A percentile compares a stretch with the other conserved stretches of the same genome.
phyloP scores from a whole-genome alignment of 2,888 invertebrate genomes.

The Ariolimax columbianus region DNA sequence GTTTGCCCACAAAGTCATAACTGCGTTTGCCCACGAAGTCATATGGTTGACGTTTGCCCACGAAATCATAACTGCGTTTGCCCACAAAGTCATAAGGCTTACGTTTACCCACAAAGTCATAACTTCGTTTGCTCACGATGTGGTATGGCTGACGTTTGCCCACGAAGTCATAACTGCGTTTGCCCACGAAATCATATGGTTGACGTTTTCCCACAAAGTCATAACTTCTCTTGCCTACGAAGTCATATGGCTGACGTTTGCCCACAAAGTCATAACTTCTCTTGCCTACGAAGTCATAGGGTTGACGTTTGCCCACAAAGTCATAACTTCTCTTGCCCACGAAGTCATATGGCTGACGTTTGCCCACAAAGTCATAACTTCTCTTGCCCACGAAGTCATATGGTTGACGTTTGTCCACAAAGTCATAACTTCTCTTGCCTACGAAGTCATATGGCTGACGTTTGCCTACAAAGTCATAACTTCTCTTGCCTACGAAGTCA shows the following conservation, averaged over 20 bases:
- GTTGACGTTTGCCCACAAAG: background rate
- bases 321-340: conserved; percentile 11
- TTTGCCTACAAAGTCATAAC: conserved; percentile 27
- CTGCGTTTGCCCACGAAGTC: conserved; percentile 15
- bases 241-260: conserved; percentile 21
- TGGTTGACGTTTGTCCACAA: background rate
- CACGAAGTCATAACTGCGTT: conserved; percentile 25
- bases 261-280: conserved; percentile 13
- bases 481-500: conserved; percentile 23
- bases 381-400: conserved; percentile 24
- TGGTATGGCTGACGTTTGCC: conserved; percentile 16
- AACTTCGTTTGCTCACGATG: conserved; percentile 8
- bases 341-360: conserved; percentile 12
- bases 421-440: conserved; percentile 27
- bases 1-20: conserved; percentile 16
- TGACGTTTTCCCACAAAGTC: conserved; percentile 25
- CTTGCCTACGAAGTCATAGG: conserved; percentile 30
- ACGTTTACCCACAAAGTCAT: conserved; percentile 6
- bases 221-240: conserved; percentile 10
- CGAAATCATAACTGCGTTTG: conserved; percentile 14
- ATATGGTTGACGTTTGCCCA: conserved; percentile 22
- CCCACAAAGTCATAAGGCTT: conserved; percentile 15
- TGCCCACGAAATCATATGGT: conserved; percentile 33
- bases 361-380: conserved; percentile 11
- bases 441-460: conserved; percentile 15